Conservation (phyloP, 1,140 invertebrate species). For the Pissodes strobi region DNA sequence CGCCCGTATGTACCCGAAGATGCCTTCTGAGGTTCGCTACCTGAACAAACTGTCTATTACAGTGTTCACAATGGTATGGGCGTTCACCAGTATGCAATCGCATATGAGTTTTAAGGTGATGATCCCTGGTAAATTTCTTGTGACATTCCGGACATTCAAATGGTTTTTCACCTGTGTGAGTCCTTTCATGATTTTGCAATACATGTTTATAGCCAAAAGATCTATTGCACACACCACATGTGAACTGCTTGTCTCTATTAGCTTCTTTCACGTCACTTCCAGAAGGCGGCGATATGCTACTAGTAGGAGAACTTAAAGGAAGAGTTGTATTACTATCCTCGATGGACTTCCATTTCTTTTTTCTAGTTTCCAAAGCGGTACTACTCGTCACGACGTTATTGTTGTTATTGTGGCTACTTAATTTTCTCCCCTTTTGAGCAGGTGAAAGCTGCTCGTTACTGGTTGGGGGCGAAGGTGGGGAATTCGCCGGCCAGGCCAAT, state of each 20-base stretch:
- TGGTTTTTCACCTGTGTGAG: conserved; percentile 95
- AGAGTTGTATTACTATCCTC: conserved; percentile 48
- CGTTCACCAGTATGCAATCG: conserved; percentile 91
- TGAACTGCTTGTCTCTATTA: conserved; percentile 80
- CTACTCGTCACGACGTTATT: conserved; percentile 58
- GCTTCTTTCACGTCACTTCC: conserved; percentile 59
- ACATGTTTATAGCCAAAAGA: conserved; percentile 95
- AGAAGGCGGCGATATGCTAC: conserved; percentile 59
- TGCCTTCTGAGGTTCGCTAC: conserved; percentile 93
- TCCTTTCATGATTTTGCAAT: conserved; percentile 93
- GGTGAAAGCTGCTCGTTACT: conserved; percentile 47
- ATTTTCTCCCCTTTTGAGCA: conserved; percentile 53
- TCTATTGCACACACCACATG: conserved; percentile 80
- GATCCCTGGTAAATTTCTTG: conserved; percentile 94
- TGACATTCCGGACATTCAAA: conserved; percentile 94
- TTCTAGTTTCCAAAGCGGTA: conserved; percentile 48
- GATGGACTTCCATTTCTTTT: conserved; percentile 46
- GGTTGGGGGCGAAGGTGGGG: conserved; percentile 52
- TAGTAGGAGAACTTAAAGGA: conserved; percentile 56
- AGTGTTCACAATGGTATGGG: conserved; percentile 89
- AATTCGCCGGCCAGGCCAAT: conserved; percentile 48
- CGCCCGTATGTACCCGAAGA: conserved; percentile 92
- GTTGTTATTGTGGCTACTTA: conserved; percentile 57
- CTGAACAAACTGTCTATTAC: conserved; percentile 90
- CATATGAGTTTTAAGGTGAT: conserved; percentile 93